Conservation (phyloP, 2,113 vertebrate genomes). For the Aptenodytes forsteri region DNA sequence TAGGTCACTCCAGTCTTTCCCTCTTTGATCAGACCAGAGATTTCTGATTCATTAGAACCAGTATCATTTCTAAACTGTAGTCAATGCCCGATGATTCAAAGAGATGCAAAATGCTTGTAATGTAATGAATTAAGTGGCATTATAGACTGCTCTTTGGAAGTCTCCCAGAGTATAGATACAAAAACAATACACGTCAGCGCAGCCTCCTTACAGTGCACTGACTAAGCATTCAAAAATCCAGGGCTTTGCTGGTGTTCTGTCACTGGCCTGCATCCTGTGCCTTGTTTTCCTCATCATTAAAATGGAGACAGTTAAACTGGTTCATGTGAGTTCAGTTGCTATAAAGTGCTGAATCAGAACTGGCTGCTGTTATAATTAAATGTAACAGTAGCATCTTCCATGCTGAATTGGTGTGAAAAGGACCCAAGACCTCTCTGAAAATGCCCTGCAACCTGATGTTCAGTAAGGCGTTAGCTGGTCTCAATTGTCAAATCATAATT, state of each 20-base stretch:
- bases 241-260: not conserved
- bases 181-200: rapidly evolving
- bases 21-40: not conserved
- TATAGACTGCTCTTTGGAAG: not conserved
- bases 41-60: not conserved
- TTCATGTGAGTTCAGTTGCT: not conserved
- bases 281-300: not conserved
- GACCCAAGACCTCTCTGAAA: not conserved
- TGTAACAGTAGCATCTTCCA: not conserved
- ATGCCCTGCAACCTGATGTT: not conserved
- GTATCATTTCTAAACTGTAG: not conserved
- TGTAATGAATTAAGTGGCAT: not conserved
- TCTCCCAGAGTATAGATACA: not conserved
- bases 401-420: not conserved
- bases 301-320: not conserved
- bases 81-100: not conserved
- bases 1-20: not conserved
- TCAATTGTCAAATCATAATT: not conserved
- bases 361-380: not conserved
- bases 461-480: not conserved
- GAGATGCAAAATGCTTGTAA: not conserved
- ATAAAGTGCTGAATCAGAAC: not conserved
- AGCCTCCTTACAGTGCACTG: not conserved
- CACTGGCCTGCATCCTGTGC: not conserved
- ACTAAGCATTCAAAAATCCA: not conserved